Conservation (phyloP, 2,888 invertebrate species). For the Spialia ferax region DNA sequence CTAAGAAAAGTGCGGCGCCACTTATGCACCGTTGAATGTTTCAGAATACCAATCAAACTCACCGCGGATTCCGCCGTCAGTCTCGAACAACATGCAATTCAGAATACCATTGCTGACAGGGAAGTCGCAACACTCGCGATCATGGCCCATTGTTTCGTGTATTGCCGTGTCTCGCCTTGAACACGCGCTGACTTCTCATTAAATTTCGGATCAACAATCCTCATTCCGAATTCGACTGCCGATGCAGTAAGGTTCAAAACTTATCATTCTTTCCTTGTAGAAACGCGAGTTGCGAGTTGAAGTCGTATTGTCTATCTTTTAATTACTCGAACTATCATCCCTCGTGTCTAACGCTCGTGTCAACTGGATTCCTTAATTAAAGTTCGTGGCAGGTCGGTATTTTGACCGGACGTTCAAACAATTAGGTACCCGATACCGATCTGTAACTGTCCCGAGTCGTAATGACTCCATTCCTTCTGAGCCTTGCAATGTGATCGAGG, state of each 20-base stretch:
- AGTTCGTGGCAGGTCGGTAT: constrained; percentile 65
- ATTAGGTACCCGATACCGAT: constrained; percentile 75
- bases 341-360: constrained; percentile 55
- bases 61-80: too few relatives aligned
- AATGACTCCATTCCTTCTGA: constrained; percentile 70
- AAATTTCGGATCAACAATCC: constrained; percentile 59
- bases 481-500: constrained; percentile 39
- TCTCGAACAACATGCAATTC: too few relatives aligned
- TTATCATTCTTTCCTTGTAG: too few relatives aligned
- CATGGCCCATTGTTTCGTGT: constrained; percentile 77
- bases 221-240: constrained; percentile 68
- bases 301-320: constrained; percentile 47
- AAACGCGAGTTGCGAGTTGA: constrained; percentile 25
- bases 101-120: too few relatives aligned
- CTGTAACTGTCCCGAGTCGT: constrained; percentile 69
- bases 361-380: constrained; percentile 74
- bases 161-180: constrained; percentile 59
- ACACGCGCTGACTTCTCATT: constrained; percentile 73
- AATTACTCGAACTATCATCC: constrained; percentile 57
- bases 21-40: too few relatives aligned
- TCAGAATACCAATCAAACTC: too few relatives aligned
- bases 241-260: constrained; percentile 27
- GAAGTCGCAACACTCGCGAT: constrained; percentile 59
- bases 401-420: constrained; percentile 73
- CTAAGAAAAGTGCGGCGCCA: too few relatives aligned